Evolutionary conservation across 2,888 invertebrate genomes (phyloP), one percentile per base, ranked within the genome.

Genomic region (Zele albiditarsus): DNA sequence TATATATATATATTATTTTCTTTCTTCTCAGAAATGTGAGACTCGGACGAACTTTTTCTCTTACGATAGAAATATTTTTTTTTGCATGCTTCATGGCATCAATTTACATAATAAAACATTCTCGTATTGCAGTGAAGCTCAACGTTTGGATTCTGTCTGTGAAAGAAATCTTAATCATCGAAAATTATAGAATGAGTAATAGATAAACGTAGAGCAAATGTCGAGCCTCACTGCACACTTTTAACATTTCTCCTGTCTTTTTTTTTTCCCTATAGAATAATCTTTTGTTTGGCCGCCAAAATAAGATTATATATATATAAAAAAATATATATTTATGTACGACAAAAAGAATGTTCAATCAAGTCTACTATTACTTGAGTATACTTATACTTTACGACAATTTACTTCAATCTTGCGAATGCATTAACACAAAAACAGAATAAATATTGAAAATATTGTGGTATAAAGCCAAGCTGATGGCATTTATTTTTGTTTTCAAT

Each of bases 371-470:
- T 87, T 88, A 89, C 87, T 88, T 85, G 85, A 87, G 83, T 86
- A 87, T 88, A 88, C 85, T 88, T 88, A 88, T 87, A 88, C 87
- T 86, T 87, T 88, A 87, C 87, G 86, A 88, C 88, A 88, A 87
- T 87, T 88, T 88, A 88, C 88, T 88, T 88, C 87, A 86, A 87
- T 88, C 87, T 88, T 88, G 87, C 88, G 86, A 87, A 88, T 88
- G 88, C 88, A 88, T 86, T 86, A 87, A 86, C 87, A 86, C 82
- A 87, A 86, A 84, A 81, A 83, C 71, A 79, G 80, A 83, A 85
- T 82, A 85, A 85, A 84, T 84, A 86, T 87, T 86, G 85, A 86
- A 84, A 87, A 85, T 84, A 86, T 88, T 84, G 84, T 87, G 84
- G 84, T 84, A 82, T 85, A 87, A 71, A 88, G 86, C 87, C 85